Conservation (phyloP, 2,888 invertebrate species). For the Agrenia bidenticulata region DNA sequence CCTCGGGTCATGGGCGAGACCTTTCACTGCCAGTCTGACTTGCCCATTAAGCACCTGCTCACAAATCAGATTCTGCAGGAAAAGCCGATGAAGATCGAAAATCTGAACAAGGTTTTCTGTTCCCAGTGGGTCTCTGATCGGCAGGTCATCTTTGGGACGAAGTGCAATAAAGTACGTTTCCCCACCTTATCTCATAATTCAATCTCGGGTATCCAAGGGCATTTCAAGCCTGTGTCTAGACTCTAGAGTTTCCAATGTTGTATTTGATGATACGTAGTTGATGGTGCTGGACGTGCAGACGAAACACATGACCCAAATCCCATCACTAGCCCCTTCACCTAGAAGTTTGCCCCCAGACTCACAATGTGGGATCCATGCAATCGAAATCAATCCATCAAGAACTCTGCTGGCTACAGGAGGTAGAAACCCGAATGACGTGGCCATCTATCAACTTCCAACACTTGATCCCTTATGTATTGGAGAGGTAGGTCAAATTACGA, state of each 20-base stretch:
- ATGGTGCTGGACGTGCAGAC: constrained; percentile 90
- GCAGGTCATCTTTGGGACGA: constrained; percentile 94
- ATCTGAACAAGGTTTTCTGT: constrained; percentile 91
- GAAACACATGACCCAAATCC: constrained; percentile 83
- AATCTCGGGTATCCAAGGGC: too few species aligned
- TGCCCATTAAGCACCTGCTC: constrained; percentile 82
- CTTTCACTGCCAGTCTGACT: constrained; percentile 59
- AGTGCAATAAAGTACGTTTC: constrained; percentile 82
- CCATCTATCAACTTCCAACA: constrained; percentile 86
- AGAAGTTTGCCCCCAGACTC: constrained; percentile 56
- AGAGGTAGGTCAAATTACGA: too few species aligned
- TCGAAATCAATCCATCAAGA: constrained; percentile 86
- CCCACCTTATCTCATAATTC: too few species aligned
- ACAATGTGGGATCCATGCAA: constrained; percentile 88
- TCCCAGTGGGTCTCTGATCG: constrained; percentile 93
- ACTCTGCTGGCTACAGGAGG: constrained; percentile 89
- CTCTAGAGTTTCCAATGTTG: neutral
- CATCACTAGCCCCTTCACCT: constrained; percentile 64
- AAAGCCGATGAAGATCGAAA: constrained; percentile 76
- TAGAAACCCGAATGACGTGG: constrained; percentile 87
- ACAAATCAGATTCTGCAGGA: constrained; percentile 87
- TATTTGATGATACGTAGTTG: constrained; percentile 61
- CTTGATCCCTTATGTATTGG: constrained; percentile 92
- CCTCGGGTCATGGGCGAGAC: constrained; percentile 44
- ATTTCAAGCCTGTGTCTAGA: too few species aligned